A percentile compares a stretch with the other conserved stretches of the same genome.
Evolutionary conservation across 2,888 invertebrate genomes (phyloP).

Genomic region (Eumacrocentrus americanus): DNA sequence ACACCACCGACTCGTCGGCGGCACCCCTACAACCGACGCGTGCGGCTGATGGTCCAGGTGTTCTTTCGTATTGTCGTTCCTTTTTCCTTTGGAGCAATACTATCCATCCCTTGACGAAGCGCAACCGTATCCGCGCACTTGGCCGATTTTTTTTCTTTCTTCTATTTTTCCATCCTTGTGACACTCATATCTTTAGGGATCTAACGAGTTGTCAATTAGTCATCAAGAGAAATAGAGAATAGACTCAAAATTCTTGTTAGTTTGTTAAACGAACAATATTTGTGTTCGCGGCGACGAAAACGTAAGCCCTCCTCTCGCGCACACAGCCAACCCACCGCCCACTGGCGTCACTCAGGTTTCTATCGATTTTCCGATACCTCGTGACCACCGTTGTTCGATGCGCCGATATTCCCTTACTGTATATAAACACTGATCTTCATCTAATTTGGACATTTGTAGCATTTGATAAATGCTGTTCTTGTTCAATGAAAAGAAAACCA

Average conservation of each 20-base stretch:
- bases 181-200: not conserved
- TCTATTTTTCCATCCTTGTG: not conserved
- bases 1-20: slow-evolving; percentile 22
- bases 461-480: too few relatives aligned
- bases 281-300: too few relatives aligned
- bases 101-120: not conserved
- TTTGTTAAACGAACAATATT: too few relatives aligned
- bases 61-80: slow-evolving; percentile 11
- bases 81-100: not conserved
- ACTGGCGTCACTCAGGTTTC: slow-evolving; percentile 53
- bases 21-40: slow-evolving; percentile 28
- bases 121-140: slow-evolving; percentile 15
- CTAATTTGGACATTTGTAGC: too few relatives aligned
- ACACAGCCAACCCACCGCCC: slow-evolving; percentile 38
- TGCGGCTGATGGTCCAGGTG: slow-evolving; percentile 33
- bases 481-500: too few relatives aligned
- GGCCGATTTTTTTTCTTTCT: slow-evolving; percentile 4
- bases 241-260: too few relatives aligned
- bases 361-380: slow-evolving; percentile 61
- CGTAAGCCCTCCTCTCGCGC: too few relatives aligned
- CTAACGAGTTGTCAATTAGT: too few relatives aligned
- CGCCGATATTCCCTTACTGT: slow-evolving; percentile 42
- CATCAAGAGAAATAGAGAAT: too few relatives aligned
- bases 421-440: slow-evolving; percentile 48
- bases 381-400: slow-evolving; percentile 58